Evolutionary conservation across 2,797 vertebrate genomes (phyloP).

Genomic region (Pristis pectinata): DNA sequence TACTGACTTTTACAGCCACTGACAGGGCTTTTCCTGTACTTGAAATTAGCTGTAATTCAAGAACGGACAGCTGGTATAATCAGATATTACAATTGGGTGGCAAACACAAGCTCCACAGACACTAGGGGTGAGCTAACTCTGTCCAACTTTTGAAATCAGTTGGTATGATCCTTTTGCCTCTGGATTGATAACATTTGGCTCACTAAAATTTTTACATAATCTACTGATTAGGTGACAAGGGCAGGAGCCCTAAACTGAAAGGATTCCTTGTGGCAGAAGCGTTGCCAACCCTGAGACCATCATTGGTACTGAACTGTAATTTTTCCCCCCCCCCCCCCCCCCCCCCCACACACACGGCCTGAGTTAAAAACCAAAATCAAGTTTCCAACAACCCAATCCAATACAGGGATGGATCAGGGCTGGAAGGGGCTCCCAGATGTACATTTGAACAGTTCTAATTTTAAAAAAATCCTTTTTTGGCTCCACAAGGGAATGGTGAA

Average conservation of each 20-base stretch:
- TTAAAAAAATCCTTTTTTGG: neutral
- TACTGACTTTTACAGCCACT: neutral
- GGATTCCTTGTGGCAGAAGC: neutral
- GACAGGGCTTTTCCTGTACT: neutral
- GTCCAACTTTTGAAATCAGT: neutral
- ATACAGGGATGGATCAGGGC: neutral
- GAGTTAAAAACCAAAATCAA: neutral
- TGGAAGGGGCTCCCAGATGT: neutral
- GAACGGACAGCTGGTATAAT: neutral
- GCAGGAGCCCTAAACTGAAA: neutral
- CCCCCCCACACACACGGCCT: too few species aligned
- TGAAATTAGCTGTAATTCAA: neutral
- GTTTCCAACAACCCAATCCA: neutral
- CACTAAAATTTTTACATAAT: neutral
- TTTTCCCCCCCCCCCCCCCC: too few species aligned
- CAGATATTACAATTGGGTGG: too few species aligned
- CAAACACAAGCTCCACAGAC: neutral
- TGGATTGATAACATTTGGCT: neutral
- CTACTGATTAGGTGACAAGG: neutral
- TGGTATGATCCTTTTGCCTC: too few species aligned
- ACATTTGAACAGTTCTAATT: neutral
- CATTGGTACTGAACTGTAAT: neutral
- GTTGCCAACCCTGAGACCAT: neutral
- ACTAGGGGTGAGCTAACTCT: neutral
- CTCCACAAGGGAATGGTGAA: neutral